These are phyloP conservation scores for Dasyprocta punctata DNA, from an alignment of 2,113 vertebrate species.

Conservation along the genomic window DNA sequence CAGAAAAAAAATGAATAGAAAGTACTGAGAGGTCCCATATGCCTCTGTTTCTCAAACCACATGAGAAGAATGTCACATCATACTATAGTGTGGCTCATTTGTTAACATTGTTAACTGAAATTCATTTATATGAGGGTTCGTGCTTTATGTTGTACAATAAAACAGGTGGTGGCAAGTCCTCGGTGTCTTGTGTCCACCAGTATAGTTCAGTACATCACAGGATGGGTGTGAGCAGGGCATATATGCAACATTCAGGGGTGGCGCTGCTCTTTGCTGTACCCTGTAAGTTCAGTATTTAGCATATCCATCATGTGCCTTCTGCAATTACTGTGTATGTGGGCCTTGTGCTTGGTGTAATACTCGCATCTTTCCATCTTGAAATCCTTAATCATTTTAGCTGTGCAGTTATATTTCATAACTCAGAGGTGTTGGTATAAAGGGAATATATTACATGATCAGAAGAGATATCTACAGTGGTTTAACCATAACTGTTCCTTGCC, in stretches of 20 bases:
- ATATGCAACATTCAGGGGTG: not conserved
- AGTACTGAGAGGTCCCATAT: not conserved
- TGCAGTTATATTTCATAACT: not conserved
- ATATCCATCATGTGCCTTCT: not conserved
- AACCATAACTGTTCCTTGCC: not conserved
- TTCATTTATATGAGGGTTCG: not conserved
- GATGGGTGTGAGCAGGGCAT: not conserved
- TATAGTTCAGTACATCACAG: not conserved
- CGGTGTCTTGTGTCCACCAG: not conserved
- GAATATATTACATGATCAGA: not conserved
- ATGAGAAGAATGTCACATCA: not conserved
- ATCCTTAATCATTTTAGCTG: conserved; percentile 24
- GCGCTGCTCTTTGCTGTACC: not conserved
- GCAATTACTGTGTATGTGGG: not conserved
- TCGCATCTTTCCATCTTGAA: not conserved
- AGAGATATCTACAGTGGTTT: not conserved
- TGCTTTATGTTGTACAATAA: not conserved
- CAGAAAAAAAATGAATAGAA: not conserved
- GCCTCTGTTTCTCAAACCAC: not conserved
- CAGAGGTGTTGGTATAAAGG: not conserved
- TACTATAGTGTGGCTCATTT: not conserved
- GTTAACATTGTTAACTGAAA: not conserved
- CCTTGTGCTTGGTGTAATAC: not conserved
- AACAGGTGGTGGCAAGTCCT: not conserved
- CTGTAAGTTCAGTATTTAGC: not conserved